Percentiles rank a stretch among this genome's conserved stretches.
Conservation (phyloP, 1,140 invertebrate species). For the Drosophila lowei region DNA sequence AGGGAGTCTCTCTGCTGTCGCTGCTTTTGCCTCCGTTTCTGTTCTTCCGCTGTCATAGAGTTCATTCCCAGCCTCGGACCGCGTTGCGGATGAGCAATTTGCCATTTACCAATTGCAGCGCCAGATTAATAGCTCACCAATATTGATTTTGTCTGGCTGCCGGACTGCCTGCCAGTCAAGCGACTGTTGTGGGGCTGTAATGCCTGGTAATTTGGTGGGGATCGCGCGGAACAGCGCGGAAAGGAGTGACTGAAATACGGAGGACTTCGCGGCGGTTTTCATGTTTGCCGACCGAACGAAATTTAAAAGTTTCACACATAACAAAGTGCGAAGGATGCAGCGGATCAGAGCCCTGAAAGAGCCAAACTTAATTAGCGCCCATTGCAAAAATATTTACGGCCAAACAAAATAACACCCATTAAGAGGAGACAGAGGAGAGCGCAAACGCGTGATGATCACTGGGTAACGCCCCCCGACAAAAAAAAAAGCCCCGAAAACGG, state of each 20-base stretch:
- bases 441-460: slow-evolving; percentile 83
- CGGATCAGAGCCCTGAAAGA: slow-evolving; percentile 46
- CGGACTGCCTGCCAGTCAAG: too few species aligned
- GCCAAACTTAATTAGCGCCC: slow-evolving; percentile 81
- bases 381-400: slow-evolving; percentile 81
- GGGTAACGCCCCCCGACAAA: slow-evolving; percentile 78
- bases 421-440: slow-evolving; percentile 46
- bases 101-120: slow-evolving; percentile 20
- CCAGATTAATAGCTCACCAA: slow-evolving; percentile 20
- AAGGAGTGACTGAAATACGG: background rate
- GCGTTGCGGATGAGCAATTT: slow-evolving; percentile 45
- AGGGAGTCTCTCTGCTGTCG: too few species aligned
- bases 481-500: slow-evolving; percentile 50
- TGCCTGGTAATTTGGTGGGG: slow-evolving; percentile 1
- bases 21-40: too few species aligned
- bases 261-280: slow-evolving; percentile 62
- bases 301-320: slow-evolving; percentile 81
- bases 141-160: slow-evolving; percentile 5
- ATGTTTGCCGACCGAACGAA: slow-evolving; percentile 74
- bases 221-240: background rate
- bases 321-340: slow-evolving; percentile 79
- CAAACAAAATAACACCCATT: slow-evolving; percentile 82
- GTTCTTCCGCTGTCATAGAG: background rate
- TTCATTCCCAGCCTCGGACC: slow-evolving; percentile 38
- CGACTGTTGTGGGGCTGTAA: too few species aligned